These are phyloP conservation scores for Drepanosiphum platanoidis DNA, from an alignment of 2,888 invertebrate species.

Conservation along the genomic window DNA sequence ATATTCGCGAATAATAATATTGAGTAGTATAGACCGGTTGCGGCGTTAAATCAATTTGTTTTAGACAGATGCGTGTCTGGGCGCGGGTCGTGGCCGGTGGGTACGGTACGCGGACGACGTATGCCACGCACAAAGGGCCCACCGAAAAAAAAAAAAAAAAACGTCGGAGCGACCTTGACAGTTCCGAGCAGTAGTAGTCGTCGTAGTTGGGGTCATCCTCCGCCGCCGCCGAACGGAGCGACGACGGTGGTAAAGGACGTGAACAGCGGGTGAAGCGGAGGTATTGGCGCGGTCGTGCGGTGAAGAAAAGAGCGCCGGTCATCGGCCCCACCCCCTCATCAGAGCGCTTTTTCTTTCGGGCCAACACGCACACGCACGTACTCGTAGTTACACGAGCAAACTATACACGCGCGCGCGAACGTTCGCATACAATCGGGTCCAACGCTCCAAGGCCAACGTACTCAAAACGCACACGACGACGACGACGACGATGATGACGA, in stretches of 20 bases:
- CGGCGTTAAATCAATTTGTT: constrained; percentile 45
- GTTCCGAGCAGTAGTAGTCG: constrained; percentile 34
- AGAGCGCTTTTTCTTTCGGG: constrained; percentile 57
- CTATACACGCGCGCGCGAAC: background rate
- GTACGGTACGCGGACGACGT: background rate
- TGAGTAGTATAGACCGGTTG: background rate
- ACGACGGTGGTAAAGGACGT: background rate
- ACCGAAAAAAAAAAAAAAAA: too few species aligned
- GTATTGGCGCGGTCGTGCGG: background rate
- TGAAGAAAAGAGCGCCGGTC: constrained; percentile 54
- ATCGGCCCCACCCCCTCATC: constrained; percentile 61
- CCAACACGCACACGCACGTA: constrained; percentile 9
- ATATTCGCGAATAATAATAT: background rate
- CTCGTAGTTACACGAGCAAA: background rate
- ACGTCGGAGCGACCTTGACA: constrained; percentile 37
- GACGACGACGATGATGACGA: constrained; percentile 7
- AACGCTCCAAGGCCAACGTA: constrained; percentile 61
- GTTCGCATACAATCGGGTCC: constrained; percentile 21
- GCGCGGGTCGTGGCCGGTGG: background rate
- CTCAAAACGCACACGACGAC: constrained; percentile 34
- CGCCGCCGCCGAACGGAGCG: background rate
- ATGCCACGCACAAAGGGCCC: constrained; percentile 28
- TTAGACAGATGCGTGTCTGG: constrained; percentile 10
- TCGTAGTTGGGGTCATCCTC: constrained; percentile 54
- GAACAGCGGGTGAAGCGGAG: background rate